phyloP scores from a whole-genome alignment of 2,888 invertebrate species.

The Campopleginae sp. region DNA sequence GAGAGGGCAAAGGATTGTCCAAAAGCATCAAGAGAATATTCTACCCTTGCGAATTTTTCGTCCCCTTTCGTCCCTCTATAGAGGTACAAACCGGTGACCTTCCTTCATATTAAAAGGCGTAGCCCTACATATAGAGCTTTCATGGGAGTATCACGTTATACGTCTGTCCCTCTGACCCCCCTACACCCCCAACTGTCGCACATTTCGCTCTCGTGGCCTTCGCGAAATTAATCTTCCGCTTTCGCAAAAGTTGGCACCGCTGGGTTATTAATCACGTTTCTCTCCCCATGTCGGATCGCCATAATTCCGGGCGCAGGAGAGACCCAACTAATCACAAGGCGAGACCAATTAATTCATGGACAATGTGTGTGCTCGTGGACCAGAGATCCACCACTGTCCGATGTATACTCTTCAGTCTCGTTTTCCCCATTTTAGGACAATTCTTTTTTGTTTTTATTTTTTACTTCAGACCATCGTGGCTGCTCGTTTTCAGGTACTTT shows the following conservation, averaged over 20 bases:
- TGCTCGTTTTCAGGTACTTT: constrained; percentile 1
- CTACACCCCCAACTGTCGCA: constrained; percentile 33
- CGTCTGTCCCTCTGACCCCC: constrained; percentile 34
- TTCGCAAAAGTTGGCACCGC: constrained; percentile 77
- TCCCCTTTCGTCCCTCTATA: constrained; percentile 20
- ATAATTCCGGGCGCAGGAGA: constrained; percentile 75
- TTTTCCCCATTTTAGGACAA: constrained; percentile 23
- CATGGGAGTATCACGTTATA: constrained; percentile 18
- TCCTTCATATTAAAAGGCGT: constrained; percentile 75
- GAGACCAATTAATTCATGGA: constrained; percentile 78
- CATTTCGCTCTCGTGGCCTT: constrained; percentile 54
- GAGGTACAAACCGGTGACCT: constrained; percentile 67
- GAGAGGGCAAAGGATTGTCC: constrained; percentile 12
- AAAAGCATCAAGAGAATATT: constrained; percentile 37
- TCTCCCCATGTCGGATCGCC: constrained; percentile 72
- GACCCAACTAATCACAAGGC: constrained; percentile 78
- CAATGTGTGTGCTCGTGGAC: constrained; percentile 42
- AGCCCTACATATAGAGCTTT: constrained; percentile 42
- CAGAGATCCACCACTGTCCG: constrained; percentile 35
- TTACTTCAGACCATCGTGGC: neutral
- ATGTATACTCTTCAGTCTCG: constrained; percentile 1
- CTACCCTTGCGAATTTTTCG: neutral
- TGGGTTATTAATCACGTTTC: constrained; percentile 77
- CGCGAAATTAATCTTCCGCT: constrained; percentile 78
- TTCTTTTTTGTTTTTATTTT: constrained; percentile 21